A percentile compares a stretch with the other conserved stretches of the same genome.
phyloP scores from a whole-genome alignment of 2,888 invertebrate genomes.

The Tanypteryx hageni region DNA sequence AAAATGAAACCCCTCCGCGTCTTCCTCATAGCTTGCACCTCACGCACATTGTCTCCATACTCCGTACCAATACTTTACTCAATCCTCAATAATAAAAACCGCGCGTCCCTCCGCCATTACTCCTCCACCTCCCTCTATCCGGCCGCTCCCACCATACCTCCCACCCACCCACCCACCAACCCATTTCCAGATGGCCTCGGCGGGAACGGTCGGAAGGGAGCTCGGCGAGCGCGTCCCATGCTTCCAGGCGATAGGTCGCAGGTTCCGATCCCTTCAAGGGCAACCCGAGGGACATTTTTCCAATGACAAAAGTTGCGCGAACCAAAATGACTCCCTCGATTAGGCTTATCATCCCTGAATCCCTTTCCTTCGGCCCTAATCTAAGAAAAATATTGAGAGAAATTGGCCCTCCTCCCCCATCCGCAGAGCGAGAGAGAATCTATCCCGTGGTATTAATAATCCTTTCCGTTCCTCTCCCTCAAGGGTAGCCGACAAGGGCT shows the following conservation, averaged over 20 bases:
- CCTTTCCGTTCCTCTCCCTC: slow-evolving; percentile 19
- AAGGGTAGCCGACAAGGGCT: slow-evolving; percentile 29
- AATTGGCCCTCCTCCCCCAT: not conserved
- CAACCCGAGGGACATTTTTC: not conserved
- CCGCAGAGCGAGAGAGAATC: not conserved
- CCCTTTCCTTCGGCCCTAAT: not conserved
- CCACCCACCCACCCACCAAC: not conserved
- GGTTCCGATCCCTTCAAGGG: slow-evolving; percentile 14
- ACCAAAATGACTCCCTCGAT: not conserved
- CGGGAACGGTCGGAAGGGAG: not conserved
- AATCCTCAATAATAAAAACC: slow-evolving; percentile 8
- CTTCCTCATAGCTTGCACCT: not conserved
- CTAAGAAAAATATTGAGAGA: not conserved
- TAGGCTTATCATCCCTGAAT: not conserved
- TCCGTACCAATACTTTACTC: not conserved
- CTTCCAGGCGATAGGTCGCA: slow-evolving; percentile 5
- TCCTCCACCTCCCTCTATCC: too few relatives aligned
- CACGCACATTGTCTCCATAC: not conserved
- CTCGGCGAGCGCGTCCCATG: not conserved
- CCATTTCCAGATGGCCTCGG: slow-evolving; percentile 3
- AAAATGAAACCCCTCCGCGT: not conserved
- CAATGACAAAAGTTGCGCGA: not conserved
- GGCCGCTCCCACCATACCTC: too few relatives aligned
- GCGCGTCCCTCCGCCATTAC: not conserved
- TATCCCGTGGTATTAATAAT: not conserved